phyloP scores from a whole-genome alignment of 2,888 invertebrate genomes.

The Drosophila nr. medialis region DNA sequence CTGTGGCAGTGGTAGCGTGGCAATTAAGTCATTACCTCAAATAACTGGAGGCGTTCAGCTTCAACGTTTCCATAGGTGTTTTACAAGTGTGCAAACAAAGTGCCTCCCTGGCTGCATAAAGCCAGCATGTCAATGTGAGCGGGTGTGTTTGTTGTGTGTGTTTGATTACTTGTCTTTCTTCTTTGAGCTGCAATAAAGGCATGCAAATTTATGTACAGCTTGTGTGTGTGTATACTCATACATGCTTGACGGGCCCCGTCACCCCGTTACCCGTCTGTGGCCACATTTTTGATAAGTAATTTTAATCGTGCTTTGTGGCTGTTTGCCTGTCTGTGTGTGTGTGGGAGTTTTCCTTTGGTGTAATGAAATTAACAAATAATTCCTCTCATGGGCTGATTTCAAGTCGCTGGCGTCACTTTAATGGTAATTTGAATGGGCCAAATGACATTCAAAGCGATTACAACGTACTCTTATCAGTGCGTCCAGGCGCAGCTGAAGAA shows the following conservation, averaged over 20 bases:
- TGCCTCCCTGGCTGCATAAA: conserved; percentile 65
- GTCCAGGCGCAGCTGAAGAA: conserved; percentile 45
- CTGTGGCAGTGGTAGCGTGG: conserved; percentile 46
- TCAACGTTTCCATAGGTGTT: conserved; percentile 61
- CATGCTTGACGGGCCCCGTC: conserved; percentile 27
- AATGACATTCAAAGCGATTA: conserved; percentile 73
- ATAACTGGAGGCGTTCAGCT: conserved; percentile 61
- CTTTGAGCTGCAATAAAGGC: conserved; percentile 75
- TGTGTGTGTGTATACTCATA: conserved; percentile 13
- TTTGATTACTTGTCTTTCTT: conserved; percentile 53
- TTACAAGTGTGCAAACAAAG: conserved; percentile 77
- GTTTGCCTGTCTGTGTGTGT: conserved; percentile 20
- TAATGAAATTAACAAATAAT: conserved; percentile 80
- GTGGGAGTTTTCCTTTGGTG: conserved; percentile 28
- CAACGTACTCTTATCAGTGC: conserved; percentile 65
- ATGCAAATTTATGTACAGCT: conserved; percentile 75
- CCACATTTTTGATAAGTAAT: conserved; percentile 77
- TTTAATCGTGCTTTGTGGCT: conserved; percentile 59
- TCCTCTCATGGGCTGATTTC: conserved; percentile 52
- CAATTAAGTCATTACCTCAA: conserved; percentile 78
- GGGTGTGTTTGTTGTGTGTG: conserved; percentile 13
- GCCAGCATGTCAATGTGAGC: conserved; percentile 19
- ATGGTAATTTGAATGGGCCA: conserved; percentile 73
- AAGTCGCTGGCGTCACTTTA: conserved; percentile 64
- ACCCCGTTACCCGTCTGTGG: neutral